Evolutionary conservation across 2,888 invertebrate species (phyloP).

Genomic region (Parapristionchus giblindavisi): DNA sequence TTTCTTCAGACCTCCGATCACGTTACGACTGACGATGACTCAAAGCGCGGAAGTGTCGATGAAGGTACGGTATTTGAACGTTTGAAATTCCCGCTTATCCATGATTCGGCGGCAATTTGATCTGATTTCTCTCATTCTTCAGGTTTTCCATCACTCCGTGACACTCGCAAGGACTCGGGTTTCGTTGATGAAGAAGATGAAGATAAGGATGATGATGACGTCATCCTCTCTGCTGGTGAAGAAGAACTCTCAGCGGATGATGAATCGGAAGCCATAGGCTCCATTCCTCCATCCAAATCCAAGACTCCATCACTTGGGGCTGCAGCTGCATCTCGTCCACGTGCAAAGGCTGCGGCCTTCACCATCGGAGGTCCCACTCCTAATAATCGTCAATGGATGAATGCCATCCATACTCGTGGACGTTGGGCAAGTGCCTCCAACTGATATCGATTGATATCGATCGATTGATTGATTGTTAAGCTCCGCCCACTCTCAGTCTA

Average conservation of each 20-base stretch:
- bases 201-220: conserved; percentile 29
- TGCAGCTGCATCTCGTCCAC: not conserved
- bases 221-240: conserved; percentile 16
- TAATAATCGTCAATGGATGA: conserved; percentile 4
- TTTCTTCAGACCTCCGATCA: not conserved
- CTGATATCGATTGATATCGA: too few relatives aligned
- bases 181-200: conserved; percentile 25
- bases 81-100: not conserved
- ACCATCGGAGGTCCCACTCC: conserved; percentile 29
- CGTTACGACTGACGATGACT: not conserved
- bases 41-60: not conserved
- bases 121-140: not conserved
- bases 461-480: too few relatives aligned
- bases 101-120: not conserved
- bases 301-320: not conserved
- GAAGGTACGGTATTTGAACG: conserved; percentile 10
- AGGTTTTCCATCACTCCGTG: not conserved
- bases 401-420: not conserved
- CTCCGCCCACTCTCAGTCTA: too few relatives aligned
- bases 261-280: not conserved
- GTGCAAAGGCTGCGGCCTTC: conserved; percentile 2
- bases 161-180: conserved; percentile 19
- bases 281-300: not conserved
- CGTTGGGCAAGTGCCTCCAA: conserved; percentile 1
- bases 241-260: conserved; percentile 21